Conservation (phyloP, 2,113 vertebrate genomes). For the Polypterus senegalus region DNA sequence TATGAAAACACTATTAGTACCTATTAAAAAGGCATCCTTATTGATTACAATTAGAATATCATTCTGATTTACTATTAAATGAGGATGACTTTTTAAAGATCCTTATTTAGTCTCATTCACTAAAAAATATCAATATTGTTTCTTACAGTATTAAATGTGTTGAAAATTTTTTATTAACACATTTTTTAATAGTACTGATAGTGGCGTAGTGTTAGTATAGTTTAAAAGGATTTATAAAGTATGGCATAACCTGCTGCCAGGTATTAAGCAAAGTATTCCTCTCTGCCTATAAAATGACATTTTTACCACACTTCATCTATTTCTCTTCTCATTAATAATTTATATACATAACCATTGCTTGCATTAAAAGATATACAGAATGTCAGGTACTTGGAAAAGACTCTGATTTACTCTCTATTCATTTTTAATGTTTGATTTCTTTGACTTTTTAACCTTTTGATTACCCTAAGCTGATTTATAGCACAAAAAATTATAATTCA, state of each 20-base stretch:
- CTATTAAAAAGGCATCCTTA: conserved; percentile 76
- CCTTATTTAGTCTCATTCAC: conserved; percentile 84
- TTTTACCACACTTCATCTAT: neutral
- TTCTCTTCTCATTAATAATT: neutral
- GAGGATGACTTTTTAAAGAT: conserved; percentile 89
- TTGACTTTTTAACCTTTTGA: neutral
- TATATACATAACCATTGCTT: conserved; percentile 1
- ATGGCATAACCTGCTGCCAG: conserved; percentile 12
- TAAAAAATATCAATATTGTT: conserved; percentile 82
- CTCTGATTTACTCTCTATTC: neutral
- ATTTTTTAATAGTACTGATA: conserved; percentile 57
- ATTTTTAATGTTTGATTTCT: neutral
- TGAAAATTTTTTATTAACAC: conserved; percentile 62
- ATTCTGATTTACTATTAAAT: conserved; percentile 87
- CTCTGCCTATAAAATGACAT: neutral
- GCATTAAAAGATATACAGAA: neutral
- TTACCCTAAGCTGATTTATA: neutral
- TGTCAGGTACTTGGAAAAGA: neutral
- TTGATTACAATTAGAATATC: conserved; percentile 79
- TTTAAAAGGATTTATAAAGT: conserved; percentile 44
- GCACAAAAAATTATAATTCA: neutral
- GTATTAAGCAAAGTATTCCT: neutral
- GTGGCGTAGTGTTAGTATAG: conserved; percentile 46
- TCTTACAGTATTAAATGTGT: conserved; percentile 55
- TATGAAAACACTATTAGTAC: conserved; percentile 73